These are phyloP conservation scores for Notechis scutatus DNA, from an alignment of 2,113 vertebrate species.

Conservation along the genomic window DNA sequence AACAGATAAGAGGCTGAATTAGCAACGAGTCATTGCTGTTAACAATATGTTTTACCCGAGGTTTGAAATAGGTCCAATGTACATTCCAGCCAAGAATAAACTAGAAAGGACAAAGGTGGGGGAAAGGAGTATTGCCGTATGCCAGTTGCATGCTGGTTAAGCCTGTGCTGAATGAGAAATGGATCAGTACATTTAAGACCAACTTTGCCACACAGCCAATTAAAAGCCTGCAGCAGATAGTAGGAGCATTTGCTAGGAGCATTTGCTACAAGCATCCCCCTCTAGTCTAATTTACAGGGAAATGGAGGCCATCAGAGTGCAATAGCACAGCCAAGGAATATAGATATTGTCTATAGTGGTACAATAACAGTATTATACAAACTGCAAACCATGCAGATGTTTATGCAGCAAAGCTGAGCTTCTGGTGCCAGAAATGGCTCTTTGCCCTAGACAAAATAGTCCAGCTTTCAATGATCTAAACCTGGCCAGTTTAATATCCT, in stretches of 20 bases:
- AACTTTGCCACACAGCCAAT: slow-evolving; percentile 6
- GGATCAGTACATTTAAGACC: slow-evolving; percentile 7
- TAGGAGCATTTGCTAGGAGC: slow-evolving; percentile 5
- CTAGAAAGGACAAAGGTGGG: background rate
- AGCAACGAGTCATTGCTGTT: background rate
- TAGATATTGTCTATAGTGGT: background rate
- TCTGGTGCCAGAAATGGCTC: background rate
- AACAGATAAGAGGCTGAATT: background rate
- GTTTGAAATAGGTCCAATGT: background rate
- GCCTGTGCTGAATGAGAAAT: slow-evolving; percentile 3
- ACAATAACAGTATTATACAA: background rate
- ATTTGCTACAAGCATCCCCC: background rate
- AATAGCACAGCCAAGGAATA: background rate
- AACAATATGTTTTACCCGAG: background rate
- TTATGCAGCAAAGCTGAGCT: background rate
- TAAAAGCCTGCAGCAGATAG: background rate
- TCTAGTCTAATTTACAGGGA: slow-evolving; percentile 10
- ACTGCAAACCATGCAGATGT: background rate
- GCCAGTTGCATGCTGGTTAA: background rate
- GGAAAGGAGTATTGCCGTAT: background rate
- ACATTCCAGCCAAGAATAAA: slow-evolving; percentile 10
- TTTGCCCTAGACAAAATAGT: background rate
- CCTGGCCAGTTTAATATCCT: background rate
- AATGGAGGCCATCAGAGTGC: background rate
- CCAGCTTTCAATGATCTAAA: background rate